phyloP scores from a whole-genome alignment of 2,797 vertebrate species.

The Aplochiton taeniatus region DNA sequence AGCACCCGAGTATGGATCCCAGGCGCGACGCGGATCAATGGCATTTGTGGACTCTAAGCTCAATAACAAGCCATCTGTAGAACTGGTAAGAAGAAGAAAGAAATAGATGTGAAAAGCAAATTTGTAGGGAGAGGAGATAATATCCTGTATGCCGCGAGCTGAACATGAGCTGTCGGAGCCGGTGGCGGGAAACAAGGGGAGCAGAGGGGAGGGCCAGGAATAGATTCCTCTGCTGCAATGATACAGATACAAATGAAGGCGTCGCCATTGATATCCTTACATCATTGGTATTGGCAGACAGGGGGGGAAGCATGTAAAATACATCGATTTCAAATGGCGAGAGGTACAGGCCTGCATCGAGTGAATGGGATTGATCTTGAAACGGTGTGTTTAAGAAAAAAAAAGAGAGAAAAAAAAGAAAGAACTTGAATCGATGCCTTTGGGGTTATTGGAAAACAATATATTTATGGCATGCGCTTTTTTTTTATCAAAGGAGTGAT shows the following conservation, averaged over 20 bases:
- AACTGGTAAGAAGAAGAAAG: slow-evolving; percentile 84
- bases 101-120: slow-evolving; percentile 99
- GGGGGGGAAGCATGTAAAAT: slow-evolving; percentile 67
- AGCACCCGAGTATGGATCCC: slow-evolving; percentile 96
- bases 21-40: slow-evolving; percentile 99
- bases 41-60: slow-evolving; percentile 99
- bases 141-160: slow-evolving; percentile 83
- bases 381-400: slow-evolving; percentile 52
- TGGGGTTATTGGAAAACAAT: slow-evolving; percentile 48
- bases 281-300: slow-evolving; percentile 78
- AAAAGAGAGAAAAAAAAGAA: too few relatives aligned
- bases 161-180: slow-evolving; percentile 72
- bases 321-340: slow-evolving; percentile 68
- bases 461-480: slow-evolving; percentile 12
- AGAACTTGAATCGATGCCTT: slow-evolving; percentile 45
- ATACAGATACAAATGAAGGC: slow-evolving; percentile 75
- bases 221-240: slow-evolving; percentile 72
- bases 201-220: slow-evolving; percentile 57
- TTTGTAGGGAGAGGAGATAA: slow-evolving; percentile 97
- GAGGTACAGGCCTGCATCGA: slow-evolving; percentile 55
- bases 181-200: slow-evolving; percentile 61
- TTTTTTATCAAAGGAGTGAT: slow-evolving; percentile 33
- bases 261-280: slow-evolving; percentile 74
- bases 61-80: slow-evolving; percentile 99
- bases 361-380: slow-evolving; percentile 67